Evolutionary conservation across 2,113 vertebrate genomes (phyloP).

Genomic region (Bujurquina vittata): DNA sequence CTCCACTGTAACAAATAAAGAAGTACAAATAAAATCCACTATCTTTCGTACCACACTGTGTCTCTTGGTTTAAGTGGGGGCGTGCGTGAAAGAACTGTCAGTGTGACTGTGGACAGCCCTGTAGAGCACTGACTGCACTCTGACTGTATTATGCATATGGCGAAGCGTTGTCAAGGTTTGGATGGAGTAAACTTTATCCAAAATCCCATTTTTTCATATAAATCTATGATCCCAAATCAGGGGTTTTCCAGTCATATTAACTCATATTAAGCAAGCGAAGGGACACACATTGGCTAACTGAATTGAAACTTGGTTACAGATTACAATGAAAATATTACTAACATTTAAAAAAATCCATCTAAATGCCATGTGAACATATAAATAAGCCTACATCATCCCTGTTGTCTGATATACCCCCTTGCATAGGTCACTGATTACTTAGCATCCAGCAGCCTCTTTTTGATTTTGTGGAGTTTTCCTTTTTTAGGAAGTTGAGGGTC

Average conservation of each 20-base stretch:
- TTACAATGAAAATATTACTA: not conserved
- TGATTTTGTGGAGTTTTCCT: too few relatives aligned
- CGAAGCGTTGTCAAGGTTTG: not conserved
- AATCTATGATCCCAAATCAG: not conserved
- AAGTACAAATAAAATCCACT: slow-evolving; percentile 73
- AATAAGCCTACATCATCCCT: too few relatives aligned
- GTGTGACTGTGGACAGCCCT: not conserved
- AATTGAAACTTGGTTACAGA: not conserved
- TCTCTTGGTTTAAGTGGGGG: slow-evolving; percentile 60
- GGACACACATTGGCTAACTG: not conserved
- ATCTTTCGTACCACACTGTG: slow-evolving; percentile 68
- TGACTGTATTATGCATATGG: slow-evolving; percentile 28
- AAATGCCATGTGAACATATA: too few relatives aligned
- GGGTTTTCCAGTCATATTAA: not conserved
- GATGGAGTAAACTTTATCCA: not conserved
- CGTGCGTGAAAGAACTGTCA: not conserved
- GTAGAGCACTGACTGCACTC: slow-evolving; percentile 10
- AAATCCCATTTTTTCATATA: not conserved
- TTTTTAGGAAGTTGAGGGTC: too few relatives aligned
- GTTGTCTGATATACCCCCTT: too few relatives aligned
- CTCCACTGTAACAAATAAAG: slow-evolving; percentile 75
- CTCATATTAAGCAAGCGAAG: not conserved
- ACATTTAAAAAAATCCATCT: not conserved
- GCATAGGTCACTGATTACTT: too few relatives aligned
- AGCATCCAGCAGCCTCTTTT: too few relatives aligned